Evolutionary conservation across 2,113 vertebrate species (phyloP), one percentile per base, ranked within the genome.

Genomic region (Ctenomys sociabilis): DNA sequence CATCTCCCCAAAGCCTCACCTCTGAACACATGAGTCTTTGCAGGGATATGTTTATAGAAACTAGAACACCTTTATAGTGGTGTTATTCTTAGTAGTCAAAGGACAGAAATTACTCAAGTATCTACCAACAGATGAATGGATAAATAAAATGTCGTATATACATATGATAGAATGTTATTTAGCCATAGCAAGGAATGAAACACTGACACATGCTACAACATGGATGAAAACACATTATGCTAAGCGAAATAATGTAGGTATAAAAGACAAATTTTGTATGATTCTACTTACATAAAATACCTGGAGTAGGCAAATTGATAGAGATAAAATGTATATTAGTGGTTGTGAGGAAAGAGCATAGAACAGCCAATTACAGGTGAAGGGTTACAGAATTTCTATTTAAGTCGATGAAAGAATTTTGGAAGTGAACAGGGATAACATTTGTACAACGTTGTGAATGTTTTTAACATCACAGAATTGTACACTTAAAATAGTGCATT

Each of bases 91-190:
- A 78, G 52, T 81, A 87, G 24, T 35, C 52, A 68, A 75, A 66
- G 35, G 70, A 16, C 61, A 30, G 21, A 91, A 94, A 78, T 43
- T 80, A 80, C 12, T 1, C 43, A 84, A 45, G 22, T 88, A 61
- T 63, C 82, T 75, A 78, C 49, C 43, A 72, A 90, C 52, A 85
- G 64, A 73, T 87, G 83, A 88, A 84, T 70, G 21, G 49, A 78
- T 77, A 85, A 88, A 78, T 72, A 94, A 73, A 91, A 94, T 77
- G 68, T 54, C 35, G 40, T 30, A 73, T 96, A 86, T 26, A 40
- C 66, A 68, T 35, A 35, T 45, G 16, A 68, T 63, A 93, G 57
- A 61, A 30, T 86, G 57, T 90, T 84, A 94, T 78, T 92, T n/a
- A 88, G 78, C 61, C 77, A 77, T 70, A 78, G 57, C 83, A 91